Conservation (phyloP, 2,888 invertebrate genomes). For the Conomelus anceps region DNA sequence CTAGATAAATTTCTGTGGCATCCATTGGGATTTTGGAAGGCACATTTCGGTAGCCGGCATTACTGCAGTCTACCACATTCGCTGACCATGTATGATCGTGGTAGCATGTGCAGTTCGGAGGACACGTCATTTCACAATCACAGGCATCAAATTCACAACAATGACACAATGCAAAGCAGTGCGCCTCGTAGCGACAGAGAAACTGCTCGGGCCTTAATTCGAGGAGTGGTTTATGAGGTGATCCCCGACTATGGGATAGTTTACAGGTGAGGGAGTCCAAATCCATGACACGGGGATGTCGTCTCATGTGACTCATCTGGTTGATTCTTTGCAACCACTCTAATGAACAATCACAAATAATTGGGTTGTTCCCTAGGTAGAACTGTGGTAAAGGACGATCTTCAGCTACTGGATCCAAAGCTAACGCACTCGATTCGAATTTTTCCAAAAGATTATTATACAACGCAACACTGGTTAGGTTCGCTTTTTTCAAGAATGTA, state of each 20-base stretch:
- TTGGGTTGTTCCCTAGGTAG: constrained; percentile 87
- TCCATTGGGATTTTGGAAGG: constrained; percentile 89
- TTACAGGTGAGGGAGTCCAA: constrained; percentile 81
- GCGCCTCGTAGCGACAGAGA: constrained; percentile 84
- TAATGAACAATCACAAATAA: constrained; percentile 92
- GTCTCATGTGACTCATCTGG: constrained; percentile 68
- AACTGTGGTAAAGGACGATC: constrained; percentile 77
- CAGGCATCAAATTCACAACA: constrained; percentile 95
- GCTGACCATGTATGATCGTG: constrained; percentile 91
- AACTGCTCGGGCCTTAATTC: constrained; percentile 76
- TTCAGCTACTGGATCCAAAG: constrained; percentile 64
- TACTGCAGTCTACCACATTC: constrained; percentile 86
- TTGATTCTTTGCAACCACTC: constrained; percentile 90
- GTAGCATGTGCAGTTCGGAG: constrained; percentile 87
- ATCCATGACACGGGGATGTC: constrained; percentile 84
- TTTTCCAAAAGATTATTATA: constrained; percentile 80
- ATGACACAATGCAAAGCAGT: constrained; percentile 90
- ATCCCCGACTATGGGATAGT: constrained; percentile 72
- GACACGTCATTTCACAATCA: constrained; percentile 95
- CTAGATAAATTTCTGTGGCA: constrained; percentile 85
- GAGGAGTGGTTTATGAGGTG: constrained; percentile 56
- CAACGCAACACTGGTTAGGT: constrained; percentile 79
- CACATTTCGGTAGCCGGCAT: constrained; percentile 66
- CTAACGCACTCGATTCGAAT: constrained; percentile 71
- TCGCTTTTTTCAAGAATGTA: constrained; percentile 78